A percentile compares a stretch with the other conserved stretches of the same genome.
Evolutionary conservation across 2,113 vertebrate genomes (phyloP).

Genomic region (Tetraodon nigroviridis): DNA sequence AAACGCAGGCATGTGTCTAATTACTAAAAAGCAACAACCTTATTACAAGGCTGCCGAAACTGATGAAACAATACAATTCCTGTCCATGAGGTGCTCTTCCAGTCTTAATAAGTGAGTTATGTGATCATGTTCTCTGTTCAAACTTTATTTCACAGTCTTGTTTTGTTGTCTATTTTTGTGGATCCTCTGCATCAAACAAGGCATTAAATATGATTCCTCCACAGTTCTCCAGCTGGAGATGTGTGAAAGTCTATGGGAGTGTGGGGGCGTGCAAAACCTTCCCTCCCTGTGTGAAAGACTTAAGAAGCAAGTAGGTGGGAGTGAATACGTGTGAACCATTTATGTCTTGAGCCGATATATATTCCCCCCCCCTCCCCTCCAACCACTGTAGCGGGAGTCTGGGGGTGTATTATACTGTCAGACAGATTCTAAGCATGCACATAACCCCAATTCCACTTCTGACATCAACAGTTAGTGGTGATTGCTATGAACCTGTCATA

Average conservation of each 20-base stretch:
- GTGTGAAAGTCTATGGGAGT: conserved; percentile 73
- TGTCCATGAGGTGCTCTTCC: conserved; percentile 35
- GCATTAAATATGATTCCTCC: conserved; percentile 67
- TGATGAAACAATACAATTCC: conserved; percentile 35
- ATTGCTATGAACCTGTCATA: conserved; percentile 58
- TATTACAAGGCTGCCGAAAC: conserved; percentile 13
- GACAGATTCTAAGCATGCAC: conserved; percentile 69
- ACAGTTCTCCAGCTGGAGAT: conserved; percentile 71
- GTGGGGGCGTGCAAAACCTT: conserved; percentile 70
- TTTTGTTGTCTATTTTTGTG: conserved; percentile 65
- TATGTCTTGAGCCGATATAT: conserved; percentile 72
- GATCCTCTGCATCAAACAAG: conserved; percentile 60
- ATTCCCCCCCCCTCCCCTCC: conserved; percentile 33
- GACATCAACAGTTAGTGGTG: conserved; percentile 66
- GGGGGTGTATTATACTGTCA: conserved; percentile 70
- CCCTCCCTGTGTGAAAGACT: conserved; percentile 71
- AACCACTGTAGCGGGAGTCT: conserved; percentile 51
- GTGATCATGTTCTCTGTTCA: conserved; percentile 39
- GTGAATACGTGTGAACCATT: conserved; percentile 74
- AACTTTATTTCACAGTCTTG: conserved; percentile 55
- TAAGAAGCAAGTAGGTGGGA: conserved; percentile 74
- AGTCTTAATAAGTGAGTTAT: conserved; percentile 49
- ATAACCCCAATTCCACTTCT: conserved; percentile 63
- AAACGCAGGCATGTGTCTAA: conserved; percentile 29
- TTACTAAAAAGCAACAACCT: conserved; percentile 32